Base-by-base conservation (phyloP, 2,113 vertebrate species). In the Istiophorus platypterus region DNA sequence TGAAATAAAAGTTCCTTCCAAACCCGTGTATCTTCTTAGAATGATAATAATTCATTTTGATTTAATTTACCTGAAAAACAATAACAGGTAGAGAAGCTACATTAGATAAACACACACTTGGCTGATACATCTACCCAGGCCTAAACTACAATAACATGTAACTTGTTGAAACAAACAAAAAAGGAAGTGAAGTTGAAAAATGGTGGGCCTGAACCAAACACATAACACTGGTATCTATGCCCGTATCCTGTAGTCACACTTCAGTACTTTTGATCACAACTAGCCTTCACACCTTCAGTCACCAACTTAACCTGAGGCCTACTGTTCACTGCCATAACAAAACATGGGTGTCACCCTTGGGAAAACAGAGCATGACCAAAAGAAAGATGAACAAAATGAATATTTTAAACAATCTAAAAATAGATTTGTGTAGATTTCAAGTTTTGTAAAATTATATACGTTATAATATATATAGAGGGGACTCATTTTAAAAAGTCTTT, bases 281-380 rank as follows among this genome's bases (percentile, higher is more conserved):
- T 1, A 1, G 57, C 34, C 5, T 49, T 81, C 34, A 71, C 47
- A 69, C 41, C 17, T 15, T 51, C 24, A 62, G 47, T 67, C 68
- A 14, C 26, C 18, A 45, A 72, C 15, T 74, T 51, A 70, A 51
- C 42, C 20, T 54, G 58, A 78, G n/a, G 15, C 14, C 37, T 61
- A 47, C 45, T 57, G 15, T 47, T 76, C 56, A 58, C 34, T 45
- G 31, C 31, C 45, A 42, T 31, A 26, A 59, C 24, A 29, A 49
- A 68, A 22, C 54, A 62, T 6, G 47, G 24, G 17, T 15, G 13
- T 22, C 7, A 1, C n/a, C 26, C 47, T 62, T 39, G 14, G 14
- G 31, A 42, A 62, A 45, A 22, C 26, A 76, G 14, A 74, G 20
- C n/a, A 12, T 37, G 7, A n/a, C 47, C 10, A 54, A 22, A 7